Conservation (phyloP, 2,888 invertebrate genomes). For the Creontiades dilutus region DNA sequence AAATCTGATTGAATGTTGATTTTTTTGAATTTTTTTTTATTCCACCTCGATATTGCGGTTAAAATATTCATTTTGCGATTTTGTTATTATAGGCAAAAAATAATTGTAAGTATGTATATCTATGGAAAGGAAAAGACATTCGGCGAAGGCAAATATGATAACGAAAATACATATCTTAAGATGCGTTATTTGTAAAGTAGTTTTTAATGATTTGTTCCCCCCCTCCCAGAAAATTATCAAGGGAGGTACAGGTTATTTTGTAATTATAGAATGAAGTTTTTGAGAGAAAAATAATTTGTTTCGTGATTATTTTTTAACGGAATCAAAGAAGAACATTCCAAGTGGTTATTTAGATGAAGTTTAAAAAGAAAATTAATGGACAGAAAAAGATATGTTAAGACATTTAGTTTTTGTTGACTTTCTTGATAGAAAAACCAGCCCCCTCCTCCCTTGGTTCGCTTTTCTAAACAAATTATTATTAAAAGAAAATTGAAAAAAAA, state of each 20-base stretch:
- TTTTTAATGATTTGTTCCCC: slow-evolving; percentile 38
- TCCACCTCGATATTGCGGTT: neutral
- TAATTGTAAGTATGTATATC: neutral
- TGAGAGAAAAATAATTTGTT: neutral
- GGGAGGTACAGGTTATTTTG: slow-evolving; percentile 17
- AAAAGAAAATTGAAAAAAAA: slow-evolving; percentile 17
- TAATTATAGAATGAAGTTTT: neutral
- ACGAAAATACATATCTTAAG: slow-evolving; percentile 63
- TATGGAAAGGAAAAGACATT: neutral
- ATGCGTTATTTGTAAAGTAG: slow-evolving; percentile 57
- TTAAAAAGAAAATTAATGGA: too few species aligned
- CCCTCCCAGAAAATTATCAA: neutral
- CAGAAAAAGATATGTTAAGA: neutral
- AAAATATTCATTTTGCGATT: neutral
- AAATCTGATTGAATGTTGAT: neutral
- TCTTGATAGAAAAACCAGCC: neutral
- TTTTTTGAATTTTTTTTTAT: neutral
- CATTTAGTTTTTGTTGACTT: neutral
- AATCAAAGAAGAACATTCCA: neutral
- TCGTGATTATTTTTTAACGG: too few species aligned
- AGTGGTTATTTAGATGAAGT: neutral
- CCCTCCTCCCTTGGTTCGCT: neutral
- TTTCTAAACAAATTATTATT: slow-evolving; percentile 31
- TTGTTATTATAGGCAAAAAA: neutral
- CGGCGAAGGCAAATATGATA: slow-evolving; percentile 20